Conservation (phyloP, 2,113 vertebrate genomes). For the Athene cunicularia region DNA sequence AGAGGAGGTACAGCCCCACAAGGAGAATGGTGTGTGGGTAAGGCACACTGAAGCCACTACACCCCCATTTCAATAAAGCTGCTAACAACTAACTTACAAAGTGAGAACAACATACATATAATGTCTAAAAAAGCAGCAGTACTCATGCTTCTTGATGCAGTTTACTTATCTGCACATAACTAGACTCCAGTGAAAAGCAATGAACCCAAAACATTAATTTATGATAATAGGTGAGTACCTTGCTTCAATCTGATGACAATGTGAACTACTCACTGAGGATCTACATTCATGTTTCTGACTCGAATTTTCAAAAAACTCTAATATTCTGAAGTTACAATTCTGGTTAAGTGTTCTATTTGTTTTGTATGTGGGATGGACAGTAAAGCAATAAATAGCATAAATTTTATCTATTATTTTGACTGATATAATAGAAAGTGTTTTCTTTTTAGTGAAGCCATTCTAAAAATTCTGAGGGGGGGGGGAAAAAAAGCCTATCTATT, state of each 20-base stretch:
- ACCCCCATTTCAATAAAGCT: neutral
- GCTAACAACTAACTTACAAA: neutral
- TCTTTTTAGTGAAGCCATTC: neutral
- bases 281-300: neutral
- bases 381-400: neutral
- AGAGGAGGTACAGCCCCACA: neutral
- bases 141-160: neutral
- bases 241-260: neutral
- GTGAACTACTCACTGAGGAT: neutral
- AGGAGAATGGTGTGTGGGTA: fast-evolving
- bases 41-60: neutral
- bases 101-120: neutral
- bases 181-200: neutral
- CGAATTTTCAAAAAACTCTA: neutral
- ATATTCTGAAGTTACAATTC: neutral
- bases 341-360: neutral
- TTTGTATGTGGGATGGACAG: fast-evolving
- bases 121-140: neutral
- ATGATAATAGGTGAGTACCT: neutral
- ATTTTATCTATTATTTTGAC: neutral
- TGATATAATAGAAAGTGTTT: neutral
- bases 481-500: neutral
- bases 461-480: neutral
- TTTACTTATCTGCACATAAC: neutral
- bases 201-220: neutral